Percentiles rank a stretch among this genome's conserved stretches.
These are phyloP conservation scores for Drosophila kohkoa DNA, from an alignment of 1,140 invertebrate species.

Conservation along the genomic window DNA sequence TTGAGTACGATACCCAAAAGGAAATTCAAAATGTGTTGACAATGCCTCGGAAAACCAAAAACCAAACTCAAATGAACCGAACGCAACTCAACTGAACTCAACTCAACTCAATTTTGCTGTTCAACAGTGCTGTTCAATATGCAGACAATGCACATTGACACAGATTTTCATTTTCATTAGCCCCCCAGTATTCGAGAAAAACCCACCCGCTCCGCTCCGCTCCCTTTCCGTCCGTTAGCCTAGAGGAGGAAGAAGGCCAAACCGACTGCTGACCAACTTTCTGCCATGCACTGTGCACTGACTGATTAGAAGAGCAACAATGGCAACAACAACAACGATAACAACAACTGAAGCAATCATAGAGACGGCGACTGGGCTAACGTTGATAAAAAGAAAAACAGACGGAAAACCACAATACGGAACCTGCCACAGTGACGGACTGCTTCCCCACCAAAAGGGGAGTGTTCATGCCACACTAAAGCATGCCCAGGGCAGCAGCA, in stretches of 20 bases:
- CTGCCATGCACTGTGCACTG: constrained; percentile 54
- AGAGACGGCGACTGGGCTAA: constrained; percentile 57
- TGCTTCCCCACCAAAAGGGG: constrained; percentile 5
- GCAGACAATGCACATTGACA: constrained; percentile 74
- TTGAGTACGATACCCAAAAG: constrained; percentile 36
- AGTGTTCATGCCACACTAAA: not conserved
- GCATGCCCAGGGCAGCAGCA: constrained; percentile 41
- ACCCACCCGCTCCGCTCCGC: not conserved
- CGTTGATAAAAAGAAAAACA: constrained; percentile 78
- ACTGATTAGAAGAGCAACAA: constrained; percentile 67
- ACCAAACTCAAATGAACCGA: not conserved
- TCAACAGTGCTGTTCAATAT: constrained; percentile 53
- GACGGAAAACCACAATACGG: constrained; percentile 73
- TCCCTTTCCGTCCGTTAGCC: not conserved
- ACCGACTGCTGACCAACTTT: constrained; percentile 44
- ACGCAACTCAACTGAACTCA: not conserved
- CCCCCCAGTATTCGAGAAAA: constrained; percentile 1
- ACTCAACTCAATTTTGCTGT: constrained; percentile 16
- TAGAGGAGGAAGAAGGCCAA: not conserved
- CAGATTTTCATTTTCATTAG: constrained; percentile 81
- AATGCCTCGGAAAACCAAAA: constrained; percentile 15
- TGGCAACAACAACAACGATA: constrained; percentile 33
- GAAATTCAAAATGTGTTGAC: constrained; percentile 50
- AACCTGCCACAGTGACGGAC: constrained; percentile 48
- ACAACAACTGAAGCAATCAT: constrained; percentile 39